Base-by-base conservation (phyloP, 1,140 invertebrate species). In the Melanaphis sacchari region DNA sequence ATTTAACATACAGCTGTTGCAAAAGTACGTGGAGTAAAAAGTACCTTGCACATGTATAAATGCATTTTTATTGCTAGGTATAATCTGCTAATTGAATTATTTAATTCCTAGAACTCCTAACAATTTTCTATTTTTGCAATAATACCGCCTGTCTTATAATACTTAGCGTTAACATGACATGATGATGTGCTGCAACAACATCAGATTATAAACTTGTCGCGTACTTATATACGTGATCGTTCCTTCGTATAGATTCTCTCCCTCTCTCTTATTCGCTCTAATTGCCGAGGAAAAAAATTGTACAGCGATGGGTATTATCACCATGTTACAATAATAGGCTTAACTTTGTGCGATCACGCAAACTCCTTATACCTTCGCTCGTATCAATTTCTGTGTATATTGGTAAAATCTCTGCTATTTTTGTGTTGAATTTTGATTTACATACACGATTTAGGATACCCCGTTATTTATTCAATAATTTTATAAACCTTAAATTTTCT, bases 61-160 rank as follows among this genome's bases (percentile, higher is more conserved):
- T 24, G 8, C 38, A 3, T 24, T 26, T 24, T 9, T 1, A 84
- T 40, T 11, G 40, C 24, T 41, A 84, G 22, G 40, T 15, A 41
- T 41, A 87, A 87, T 87, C 43, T 87, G 41, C 41, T 87, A 46
- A 46, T 87, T 43, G 85, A 43, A 87, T 87, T 46, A 46, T 46
- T 46, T 31, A 8, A 24, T 87, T 87, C 15, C 31, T 76, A 76
- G 59, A n/a, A n/a, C 31, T 76, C 18, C 31, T n/a, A 76, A 76
- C 59, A n/a, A 76, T 76, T 76, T 66, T 76, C 59, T n/a, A n/a
- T 76, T 76, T 76, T 76, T 76, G 21, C 31, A 15, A 15, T n/a
- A 21, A 36, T 24, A 40, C 38, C 38, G 82, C 24, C 82, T 22
- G 38, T 84, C 38, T 41, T 84, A 41, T 40, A 41, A 84, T 84